These are phyloP conservation scores for Drosophila nannoptera DNA, from an alignment of 1,140 invertebrate genomes.

Conservation along the genomic window DNA sequence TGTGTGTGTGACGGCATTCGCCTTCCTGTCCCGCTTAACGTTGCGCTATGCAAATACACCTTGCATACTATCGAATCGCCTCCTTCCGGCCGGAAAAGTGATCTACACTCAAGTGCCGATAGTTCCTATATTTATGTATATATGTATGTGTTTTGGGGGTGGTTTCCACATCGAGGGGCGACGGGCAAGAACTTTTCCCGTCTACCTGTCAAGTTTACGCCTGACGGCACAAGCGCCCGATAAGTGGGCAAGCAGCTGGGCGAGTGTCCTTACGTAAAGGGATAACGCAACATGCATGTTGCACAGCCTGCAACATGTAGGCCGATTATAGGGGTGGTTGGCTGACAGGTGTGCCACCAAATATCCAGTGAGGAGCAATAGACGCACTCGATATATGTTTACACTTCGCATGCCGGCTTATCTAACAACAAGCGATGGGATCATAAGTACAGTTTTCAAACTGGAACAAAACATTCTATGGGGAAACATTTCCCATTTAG, in stretches of 20 bases:
- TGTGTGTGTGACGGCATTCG: conserved; percentile 55
- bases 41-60: conserved; percentile 71
- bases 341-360: conserved; percentile 55
- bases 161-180: conserved; percentile 14
- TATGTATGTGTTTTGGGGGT: conserved; percentile 23
- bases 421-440: conserved; percentile 32
- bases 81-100: conserved; percentile 67
- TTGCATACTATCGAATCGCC: conserved; percentile 48
- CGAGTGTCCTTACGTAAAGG: conserved; percentile 57
- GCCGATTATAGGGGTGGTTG: conserved; percentile 55
- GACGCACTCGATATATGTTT: conserved; percentile 55
- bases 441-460: conserved; percentile 39
- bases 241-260: conserved; percentile 61
- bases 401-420: conserved; percentile 46
- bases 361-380: conserved; percentile 12
- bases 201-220: conserved; percentile 74
- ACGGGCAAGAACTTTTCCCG: conserved; percentile 52
- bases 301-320: conserved; percentile 46
- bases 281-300: conserved; percentile 30
- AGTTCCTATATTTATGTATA: conserved; percentile 9
- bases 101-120: conserved; percentile 50
- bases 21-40: conserved; percentile 38
- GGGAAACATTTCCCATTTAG: too few relatives aligned
- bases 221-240: conserved; percentile 58
- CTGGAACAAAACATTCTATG: too few relatives aligned